Percentiles rank a stretch among this genome's conserved stretches.
Conservation (phyloP, 2,888 invertebrate species). For the Pogonocherus hispidulus region DNA sequence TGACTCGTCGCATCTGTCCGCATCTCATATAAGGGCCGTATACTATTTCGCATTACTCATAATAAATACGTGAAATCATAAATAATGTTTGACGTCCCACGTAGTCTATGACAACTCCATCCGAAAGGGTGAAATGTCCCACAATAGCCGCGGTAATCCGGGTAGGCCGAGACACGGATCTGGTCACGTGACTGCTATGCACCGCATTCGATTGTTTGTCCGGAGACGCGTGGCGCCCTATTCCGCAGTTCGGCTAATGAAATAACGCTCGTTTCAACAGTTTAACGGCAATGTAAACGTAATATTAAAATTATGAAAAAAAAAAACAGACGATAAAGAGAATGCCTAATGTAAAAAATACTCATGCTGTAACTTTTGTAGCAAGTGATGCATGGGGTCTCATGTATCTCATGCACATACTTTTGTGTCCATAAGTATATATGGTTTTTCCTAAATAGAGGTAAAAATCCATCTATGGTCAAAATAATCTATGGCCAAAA, state of each 20-base stretch:
- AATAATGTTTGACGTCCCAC: conserved; percentile 55
- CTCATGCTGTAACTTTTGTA: too few species aligned
- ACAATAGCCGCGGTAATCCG: conserved; percentile 62
- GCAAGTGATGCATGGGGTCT: too few species aligned
- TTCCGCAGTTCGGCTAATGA: conserved; percentile 15
- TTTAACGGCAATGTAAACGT: conserved; percentile 1
- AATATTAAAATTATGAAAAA: too few species aligned
- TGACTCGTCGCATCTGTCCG: conserved; percentile 59
- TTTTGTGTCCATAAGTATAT: too few species aligned
- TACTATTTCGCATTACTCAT: conserved; percentile 50
- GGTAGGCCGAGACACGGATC: conserved; percentile 58
- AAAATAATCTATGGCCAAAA: too few species aligned
- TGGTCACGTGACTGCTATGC: conserved; percentile 62
- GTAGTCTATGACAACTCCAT: conserved; percentile 62
- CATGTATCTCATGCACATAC: too few species aligned
- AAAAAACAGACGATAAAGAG: too few species aligned
- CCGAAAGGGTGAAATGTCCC: conserved; percentile 59
- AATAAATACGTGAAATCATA: conserved; percentile 54
- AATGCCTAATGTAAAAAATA: too few species aligned
- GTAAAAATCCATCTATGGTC: too few species aligned
- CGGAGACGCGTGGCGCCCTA: conserved; percentile 36
- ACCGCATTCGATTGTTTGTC: conserved; percentile 52
- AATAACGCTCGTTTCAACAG: conserved; percentile 13
- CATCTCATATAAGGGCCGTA: conserved; percentile 35
- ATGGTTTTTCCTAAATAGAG: too few species aligned